These are phyloP conservation scores for Gymnobelideus leadbeateri DNA, from an alignment of 2,113 vertebrate species.

Conservation along the genomic window DNA sequence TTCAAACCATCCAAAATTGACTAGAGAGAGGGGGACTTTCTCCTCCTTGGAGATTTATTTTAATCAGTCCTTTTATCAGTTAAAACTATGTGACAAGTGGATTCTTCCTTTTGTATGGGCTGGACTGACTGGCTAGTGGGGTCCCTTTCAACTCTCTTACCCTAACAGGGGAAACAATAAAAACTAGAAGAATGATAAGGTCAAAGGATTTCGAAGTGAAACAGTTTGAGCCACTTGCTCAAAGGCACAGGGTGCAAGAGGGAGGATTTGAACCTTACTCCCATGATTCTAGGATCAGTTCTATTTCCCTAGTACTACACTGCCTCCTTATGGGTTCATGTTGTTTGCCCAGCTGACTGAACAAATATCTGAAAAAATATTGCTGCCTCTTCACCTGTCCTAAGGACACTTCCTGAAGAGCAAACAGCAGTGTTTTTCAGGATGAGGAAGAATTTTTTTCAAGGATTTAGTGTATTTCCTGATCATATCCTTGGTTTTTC, in stretches of 20 bases:
- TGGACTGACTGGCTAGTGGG: neutral
- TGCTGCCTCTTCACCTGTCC: neutral
- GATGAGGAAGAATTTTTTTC: conserved; percentile 38
- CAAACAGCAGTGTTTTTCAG: neutral
- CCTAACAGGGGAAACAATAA: neutral
- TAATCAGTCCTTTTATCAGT: neutral
- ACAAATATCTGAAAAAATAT: neutral
- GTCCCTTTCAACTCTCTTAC: neutral
- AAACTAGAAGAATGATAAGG: neutral
- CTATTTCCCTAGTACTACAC: neutral
- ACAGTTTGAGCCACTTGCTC: neutral
- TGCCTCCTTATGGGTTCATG: neutral
- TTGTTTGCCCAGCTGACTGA: neutral
- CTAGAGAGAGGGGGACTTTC: neutral
- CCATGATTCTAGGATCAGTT: neutral
- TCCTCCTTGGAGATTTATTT: neutral
- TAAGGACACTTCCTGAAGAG: neutral
- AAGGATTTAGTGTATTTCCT: conserved; percentile 34
- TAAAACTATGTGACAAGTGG: neutral
- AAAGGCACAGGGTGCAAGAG: neutral
- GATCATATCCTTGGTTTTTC: conserved; percentile 4
- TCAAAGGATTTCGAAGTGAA: neutral
- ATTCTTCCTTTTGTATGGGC: neutral
- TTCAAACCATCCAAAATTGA: neutral
- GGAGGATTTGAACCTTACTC: neutral